Percentiles rank a stretch among this genome's conserved stretches.
Evolutionary conservation across 2,797 vertebrate species (phyloP).

Genomic region (Leptoclinus maculatus): DNA sequence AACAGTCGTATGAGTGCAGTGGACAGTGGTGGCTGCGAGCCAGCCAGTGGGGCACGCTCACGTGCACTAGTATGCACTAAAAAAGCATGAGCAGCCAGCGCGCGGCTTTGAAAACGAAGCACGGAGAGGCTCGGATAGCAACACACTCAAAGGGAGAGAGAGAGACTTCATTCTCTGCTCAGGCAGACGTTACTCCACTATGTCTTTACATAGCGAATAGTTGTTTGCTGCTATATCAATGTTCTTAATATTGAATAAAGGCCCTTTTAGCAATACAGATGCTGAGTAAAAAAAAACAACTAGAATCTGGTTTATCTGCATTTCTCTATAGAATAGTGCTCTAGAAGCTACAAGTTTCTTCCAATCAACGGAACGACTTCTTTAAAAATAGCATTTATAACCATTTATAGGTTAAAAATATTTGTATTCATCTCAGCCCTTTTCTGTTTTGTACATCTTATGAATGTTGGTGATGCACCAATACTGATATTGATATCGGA

Average conservation of each 20-base stretch:
- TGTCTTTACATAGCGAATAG: neutral
- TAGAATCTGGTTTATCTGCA: constrained; percentile 7
- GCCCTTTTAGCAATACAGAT: neutral
- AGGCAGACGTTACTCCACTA: neutral
- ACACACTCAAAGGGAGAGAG: neutral
- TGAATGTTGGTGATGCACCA: neutral
- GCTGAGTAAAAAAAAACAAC: neutral
- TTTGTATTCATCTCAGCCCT: neutral
- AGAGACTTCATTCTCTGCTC: neutral
- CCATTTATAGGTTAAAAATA: neutral
- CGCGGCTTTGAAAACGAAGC: neutral
- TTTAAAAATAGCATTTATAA: neutral
- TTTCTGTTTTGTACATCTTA: neutral
- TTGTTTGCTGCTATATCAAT: neutral
- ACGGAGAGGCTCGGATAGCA: neutral
- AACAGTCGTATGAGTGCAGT: neutral
- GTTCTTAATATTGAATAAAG: neutral
- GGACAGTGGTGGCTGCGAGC: neutral
- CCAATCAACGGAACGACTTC: neutral
- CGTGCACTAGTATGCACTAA: neutral
- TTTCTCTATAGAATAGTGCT: neutral
- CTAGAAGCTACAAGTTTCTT: neutral
- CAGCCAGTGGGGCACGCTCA: neutral
- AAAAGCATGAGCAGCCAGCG: neutral
- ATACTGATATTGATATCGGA: neutral